Evolutionary conservation across 2,113 vertebrate genomes (phyloP), one percentile per base, ranked within the genome.

Genomic region (Alectura lathami): DNA sequence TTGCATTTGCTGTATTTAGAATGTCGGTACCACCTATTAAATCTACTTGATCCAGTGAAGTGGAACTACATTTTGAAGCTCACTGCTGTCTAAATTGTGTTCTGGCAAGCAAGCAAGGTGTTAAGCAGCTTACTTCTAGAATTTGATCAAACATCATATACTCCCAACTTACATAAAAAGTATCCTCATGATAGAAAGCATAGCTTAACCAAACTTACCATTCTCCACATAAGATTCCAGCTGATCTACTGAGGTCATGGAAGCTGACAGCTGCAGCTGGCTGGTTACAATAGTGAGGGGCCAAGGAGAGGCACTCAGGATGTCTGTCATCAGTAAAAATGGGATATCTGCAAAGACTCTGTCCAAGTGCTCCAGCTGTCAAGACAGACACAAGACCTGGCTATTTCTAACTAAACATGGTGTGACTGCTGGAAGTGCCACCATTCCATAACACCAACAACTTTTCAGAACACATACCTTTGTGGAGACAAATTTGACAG

Each of bases 291-390:
- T 95, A 42, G 98, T 98, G 22, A 99, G 98, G 24, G 99, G 98
- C 99, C 99, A 99, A 0, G 99, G 99, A 8, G 99, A 99, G 5
- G 98, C 98, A 18, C 99, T 99, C 34, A 99, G 60, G 54, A 99
- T 96, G 85, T 99, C 99, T 0, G 98, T 98, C 99, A 99, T 99
- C 96, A 99, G 82, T 87, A 99, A 97, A 96, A 99, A 99, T 2
- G 99, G 99, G 69, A 99, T 98, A 92, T 99, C 99, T 60, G 98
- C 97, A 24, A 98, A 99, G 9, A 99, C 98, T 34, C 98, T 98
- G 53, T 99, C 99, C 96, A 99, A 89, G 45, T 98, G 98, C 95
- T 99, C 99, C 93, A 99, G 98, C 99, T 99, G 96, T 17, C 42
- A 94, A 60, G 91, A 84, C 20, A 95, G 24, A 94, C 72, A 93